A percentile compares a stretch with the other conserved stretches of the same genome.
Evolutionary conservation across 2,797 vertebrate genomes (phyloP).

Genomic region (Rhinichthys osculus): DNA sequence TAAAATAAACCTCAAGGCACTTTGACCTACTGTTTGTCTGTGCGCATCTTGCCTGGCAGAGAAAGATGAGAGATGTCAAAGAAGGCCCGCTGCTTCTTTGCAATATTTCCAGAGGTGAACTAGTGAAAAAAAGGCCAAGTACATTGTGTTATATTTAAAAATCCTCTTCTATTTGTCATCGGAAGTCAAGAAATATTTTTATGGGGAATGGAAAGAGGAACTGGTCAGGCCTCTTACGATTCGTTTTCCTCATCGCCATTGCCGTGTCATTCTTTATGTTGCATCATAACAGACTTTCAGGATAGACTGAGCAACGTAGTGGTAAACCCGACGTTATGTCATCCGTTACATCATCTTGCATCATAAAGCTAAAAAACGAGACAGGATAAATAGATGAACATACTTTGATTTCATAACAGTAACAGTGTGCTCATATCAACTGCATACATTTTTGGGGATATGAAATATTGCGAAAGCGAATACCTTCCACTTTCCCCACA

Average conservation of each 20-base stretch:
- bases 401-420: constrained; percentile 15
- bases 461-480: constrained; percentile 16
- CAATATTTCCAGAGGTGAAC: constrained; percentile 4
- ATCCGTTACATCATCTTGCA: constrained; percentile 49
- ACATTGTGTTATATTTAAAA: constrained; percentile 23
- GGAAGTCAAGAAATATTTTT: constrained; percentile 21
- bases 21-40: constrained; percentile 31
- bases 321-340: constrained; percentile 47
- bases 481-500: constrained; percentile 20
- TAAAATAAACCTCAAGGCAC: constrained; percentile 45
- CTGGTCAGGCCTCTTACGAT: constrained; percentile 14
- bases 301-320: constrained; percentile 46
- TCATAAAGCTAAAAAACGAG: constrained; percentile 28
- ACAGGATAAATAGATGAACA: constrained; percentile 22
- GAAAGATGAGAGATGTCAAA: constrained; percentile 40
- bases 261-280: constrained; percentile 69
- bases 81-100: constrained; percentile 26
- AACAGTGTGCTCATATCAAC: background rate
- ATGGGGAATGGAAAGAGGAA: constrained; percentile 16
- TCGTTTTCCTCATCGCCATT: constrained; percentile 30
- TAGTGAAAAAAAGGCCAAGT: constrained; percentile 33
- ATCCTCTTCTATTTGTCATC: constrained; percentile 48
- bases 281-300: constrained; percentile 69
- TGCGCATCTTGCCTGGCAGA: constrained; percentile 11
- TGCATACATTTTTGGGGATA: constrained; percentile 15